Evolutionary conservation across 2,113 vertebrate species (phyloP).

Genomic region (Marmota monax): DNA sequence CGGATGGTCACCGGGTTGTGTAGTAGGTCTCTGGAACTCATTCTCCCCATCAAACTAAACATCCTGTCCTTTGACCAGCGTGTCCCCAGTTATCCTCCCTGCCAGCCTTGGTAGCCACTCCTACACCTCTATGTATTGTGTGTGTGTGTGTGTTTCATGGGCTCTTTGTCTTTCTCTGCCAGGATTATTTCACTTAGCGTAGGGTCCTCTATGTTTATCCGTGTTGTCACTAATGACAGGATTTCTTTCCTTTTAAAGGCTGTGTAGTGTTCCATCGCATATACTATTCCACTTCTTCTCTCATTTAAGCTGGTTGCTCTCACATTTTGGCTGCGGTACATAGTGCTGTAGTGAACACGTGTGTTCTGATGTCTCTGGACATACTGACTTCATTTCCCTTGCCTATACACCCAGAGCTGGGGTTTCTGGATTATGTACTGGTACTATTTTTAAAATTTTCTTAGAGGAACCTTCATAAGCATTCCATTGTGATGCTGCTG

Average conservation of each 20-base stretch:
- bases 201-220: too few species aligned
- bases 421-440: not conserved
- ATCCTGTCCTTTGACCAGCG: not conserved
- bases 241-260: not conserved
- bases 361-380: not conserved
- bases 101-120: not conserved
- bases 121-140: not conserved
- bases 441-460: not conserved
- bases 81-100: not conserved
- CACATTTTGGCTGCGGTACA: not conserved
- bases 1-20: rapidly evolving
- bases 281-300: not conserved
- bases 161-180: not conserved
- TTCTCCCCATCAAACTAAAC: not conserved
- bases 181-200: not conserved
- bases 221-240: not conserved
- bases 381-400: not conserved
- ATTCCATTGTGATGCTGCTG: not conserved
- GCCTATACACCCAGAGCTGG: not conserved
- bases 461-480: not conserved
- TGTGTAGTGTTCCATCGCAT: not conserved
- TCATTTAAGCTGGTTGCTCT: not conserved
- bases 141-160: not conserved
- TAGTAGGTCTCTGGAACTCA: not conserved
- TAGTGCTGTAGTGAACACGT: not conserved